Evolutionary conservation across 2,113 vertebrate genomes (phyloP).

Genomic region (Otus sunia): DNA sequence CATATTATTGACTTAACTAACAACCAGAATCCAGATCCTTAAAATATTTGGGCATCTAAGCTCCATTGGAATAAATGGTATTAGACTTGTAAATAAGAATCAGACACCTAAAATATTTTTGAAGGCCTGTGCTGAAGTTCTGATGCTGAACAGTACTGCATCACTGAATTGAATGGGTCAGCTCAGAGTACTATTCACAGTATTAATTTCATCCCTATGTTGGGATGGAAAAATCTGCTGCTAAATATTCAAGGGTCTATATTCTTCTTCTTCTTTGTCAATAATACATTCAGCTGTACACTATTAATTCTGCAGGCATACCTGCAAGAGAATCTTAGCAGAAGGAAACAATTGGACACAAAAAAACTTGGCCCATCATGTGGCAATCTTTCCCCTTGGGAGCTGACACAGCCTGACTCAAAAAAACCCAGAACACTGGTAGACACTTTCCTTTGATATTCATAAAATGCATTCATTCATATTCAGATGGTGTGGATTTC

Average conservation of each 20-base stretch:
- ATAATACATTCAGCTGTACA: neutral
- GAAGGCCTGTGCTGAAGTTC: neutral
- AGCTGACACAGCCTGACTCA: neutral
- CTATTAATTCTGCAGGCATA: neutral
- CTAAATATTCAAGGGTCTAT: neutral
- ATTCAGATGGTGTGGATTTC: neutral
- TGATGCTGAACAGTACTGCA: neutral
- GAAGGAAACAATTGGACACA: neutral
- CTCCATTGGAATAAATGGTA: neutral
- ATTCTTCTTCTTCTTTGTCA: neutral
- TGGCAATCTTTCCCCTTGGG: neutral
- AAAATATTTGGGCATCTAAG: neutral
- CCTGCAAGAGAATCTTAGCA: neutral
- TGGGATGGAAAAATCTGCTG: neutral
- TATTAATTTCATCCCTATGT: neutral
- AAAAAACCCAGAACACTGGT: fast-evolving
- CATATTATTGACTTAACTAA: neutral
- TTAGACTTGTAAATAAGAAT: neutral
- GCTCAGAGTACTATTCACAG: neutral
- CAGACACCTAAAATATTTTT: neutral
- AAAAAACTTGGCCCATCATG: neutral
- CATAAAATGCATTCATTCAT: neutral
- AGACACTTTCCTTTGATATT: neutral
- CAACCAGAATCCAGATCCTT: neutral
- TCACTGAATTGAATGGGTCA: neutral